Conservation (phyloP, 2,113 vertebrate species). For the Myotis brandtii region DNA sequence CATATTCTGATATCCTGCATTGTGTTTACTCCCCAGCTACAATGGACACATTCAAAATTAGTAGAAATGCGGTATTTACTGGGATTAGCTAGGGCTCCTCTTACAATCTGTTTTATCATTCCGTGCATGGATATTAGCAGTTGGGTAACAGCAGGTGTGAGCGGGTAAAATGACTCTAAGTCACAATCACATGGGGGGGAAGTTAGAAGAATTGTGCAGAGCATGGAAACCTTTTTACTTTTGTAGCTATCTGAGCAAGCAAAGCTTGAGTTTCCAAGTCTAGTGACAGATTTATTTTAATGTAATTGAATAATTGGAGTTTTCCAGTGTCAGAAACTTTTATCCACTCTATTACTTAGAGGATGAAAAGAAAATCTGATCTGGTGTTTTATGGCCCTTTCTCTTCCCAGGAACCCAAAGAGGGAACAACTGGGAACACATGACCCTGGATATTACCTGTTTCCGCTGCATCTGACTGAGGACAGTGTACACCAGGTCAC, state of each 20-base stretch:
- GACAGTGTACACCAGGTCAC: not conserved
- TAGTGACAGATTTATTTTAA: constrained; percentile 78
- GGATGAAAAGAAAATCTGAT: constrained; percentile 77
- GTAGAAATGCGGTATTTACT: constrained; percentile 49
- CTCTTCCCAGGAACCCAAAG: constrained; percentile 77
- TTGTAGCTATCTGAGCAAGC: constrained; percentile 59
- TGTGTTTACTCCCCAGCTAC: constrained; percentile 1
- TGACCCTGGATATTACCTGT: constrained; percentile 52
- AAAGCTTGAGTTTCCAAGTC: constrained; percentile 69
- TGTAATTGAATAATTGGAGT: constrained; percentile 73
- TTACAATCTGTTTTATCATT: constrained; percentile 32
- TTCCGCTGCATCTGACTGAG: constrained; percentile 56
- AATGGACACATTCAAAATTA: constrained; percentile 1
- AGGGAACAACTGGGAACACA: constrained; percentile 41
- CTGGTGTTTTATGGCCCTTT: constrained; percentile 81
- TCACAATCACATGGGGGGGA: constrained; percentile 38
- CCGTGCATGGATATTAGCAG: constrained; percentile 63
- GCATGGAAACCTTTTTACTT: constrained; percentile 69
- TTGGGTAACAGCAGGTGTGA: constrained; percentile 76
- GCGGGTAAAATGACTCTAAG: constrained; percentile 75
- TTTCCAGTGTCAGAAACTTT: constrained; percentile 78
- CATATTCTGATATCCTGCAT: not conserved
- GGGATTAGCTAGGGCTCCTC: constrained; percentile 61
- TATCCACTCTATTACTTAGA: constrained; percentile 72
- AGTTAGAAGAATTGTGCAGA: constrained; percentile 69